Evolutionary conservation across 2,797 vertebrate genomes (phyloP).

Genomic region (Sandelia bainsii): DNA sequence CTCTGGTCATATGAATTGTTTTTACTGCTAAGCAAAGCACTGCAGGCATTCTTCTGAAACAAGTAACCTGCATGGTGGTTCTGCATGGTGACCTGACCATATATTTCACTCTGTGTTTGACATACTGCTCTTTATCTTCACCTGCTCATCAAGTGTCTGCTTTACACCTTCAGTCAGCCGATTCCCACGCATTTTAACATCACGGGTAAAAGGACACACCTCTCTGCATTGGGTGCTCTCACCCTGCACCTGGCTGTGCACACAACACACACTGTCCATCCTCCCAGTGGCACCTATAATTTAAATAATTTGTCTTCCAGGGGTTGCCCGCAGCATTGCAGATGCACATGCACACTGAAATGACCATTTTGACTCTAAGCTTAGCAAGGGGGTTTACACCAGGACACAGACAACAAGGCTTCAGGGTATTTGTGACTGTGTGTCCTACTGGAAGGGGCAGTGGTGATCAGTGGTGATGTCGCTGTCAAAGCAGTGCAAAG

Average conservation of each 20-base stretch:
- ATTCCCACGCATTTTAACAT: constrained; percentile 5
- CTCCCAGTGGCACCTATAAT: background rate
- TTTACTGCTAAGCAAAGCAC: constrained; percentile 17
- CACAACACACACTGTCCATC: background rate
- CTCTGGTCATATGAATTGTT: constrained; percentile 25
- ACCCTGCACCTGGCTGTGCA: background rate
- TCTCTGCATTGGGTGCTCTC: background rate
- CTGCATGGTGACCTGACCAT: constrained; percentile 8
- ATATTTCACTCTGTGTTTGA: constrained; percentile 23
- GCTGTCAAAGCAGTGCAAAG: constrained; percentile 27
- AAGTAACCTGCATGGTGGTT: background rate
- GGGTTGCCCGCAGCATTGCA: constrained; percentile 2
- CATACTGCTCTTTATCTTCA: constrained; percentile 38
- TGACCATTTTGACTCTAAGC: constrained; percentile 1
- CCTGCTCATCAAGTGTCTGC: constrained; percentile 18
- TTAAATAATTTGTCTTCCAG: constrained; percentile 10
- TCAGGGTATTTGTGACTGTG: constrained; percentile 15
- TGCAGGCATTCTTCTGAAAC: constrained; percentile 16
- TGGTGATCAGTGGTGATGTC: background rate
- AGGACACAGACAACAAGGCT: constrained; percentile 16
- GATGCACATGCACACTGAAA: constrained; percentile 16
- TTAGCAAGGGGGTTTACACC: constrained; percentile 1
- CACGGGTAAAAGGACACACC: background rate
- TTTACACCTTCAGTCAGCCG: constrained; percentile 27
- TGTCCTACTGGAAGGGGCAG: background rate